Evolutionary conservation across 2,113 vertebrate genomes (phyloP), one percentile per base, ranked within the genome.

Genomic region (Amphiprion percula): DNA sequence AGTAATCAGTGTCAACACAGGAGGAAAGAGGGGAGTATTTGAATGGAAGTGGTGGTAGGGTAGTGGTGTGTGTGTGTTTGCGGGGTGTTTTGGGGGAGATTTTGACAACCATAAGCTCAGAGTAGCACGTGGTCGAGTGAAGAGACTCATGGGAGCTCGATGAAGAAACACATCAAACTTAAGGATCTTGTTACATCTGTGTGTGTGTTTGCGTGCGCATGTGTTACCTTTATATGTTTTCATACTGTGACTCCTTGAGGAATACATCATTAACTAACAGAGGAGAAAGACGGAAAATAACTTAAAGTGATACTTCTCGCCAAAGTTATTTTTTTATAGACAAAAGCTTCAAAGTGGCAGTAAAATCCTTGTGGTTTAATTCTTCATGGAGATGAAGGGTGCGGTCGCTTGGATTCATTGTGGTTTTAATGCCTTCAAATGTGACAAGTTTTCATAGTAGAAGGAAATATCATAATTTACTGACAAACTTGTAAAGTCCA

Each of bases 151-250:
- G 82, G 80, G 79, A 81, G 62, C 69, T 82, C 56, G 41, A 60
- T 58, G 19, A 83, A 80, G 65, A 87, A 88, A 80, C 82, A 63
- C 65, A 82, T 85, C 78, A 74, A 74, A 71, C 68, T 71, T 63
- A 19, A 68, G 47, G 65, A 69, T 89, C 80, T 74, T 47, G 54
- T 85, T 90, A 77, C 76, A 58, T 16, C 14, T 50, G 4, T 53
- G 8, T 55, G 41, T 69, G 52, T 49, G n/a, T 47, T 21, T 47
- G 14, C 46, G 56, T 74, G 54, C 49, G 63, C 28, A 39, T 58
- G 65, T 62, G 70, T 77, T 47, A 74, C 68, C 59, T 83, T 17
- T 63, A 24, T 69, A 33, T 70, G 41, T 79, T 41, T 17, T 76
- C 64, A 61, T 64, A 60, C 12, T 24, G 60, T 69, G 68, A 56